Evolutionary conservation across 2,888 invertebrate genomes (phyloP), one percentile per base, ranked within the genome.

Genomic region (Nymphalis polychloros): DNA sequence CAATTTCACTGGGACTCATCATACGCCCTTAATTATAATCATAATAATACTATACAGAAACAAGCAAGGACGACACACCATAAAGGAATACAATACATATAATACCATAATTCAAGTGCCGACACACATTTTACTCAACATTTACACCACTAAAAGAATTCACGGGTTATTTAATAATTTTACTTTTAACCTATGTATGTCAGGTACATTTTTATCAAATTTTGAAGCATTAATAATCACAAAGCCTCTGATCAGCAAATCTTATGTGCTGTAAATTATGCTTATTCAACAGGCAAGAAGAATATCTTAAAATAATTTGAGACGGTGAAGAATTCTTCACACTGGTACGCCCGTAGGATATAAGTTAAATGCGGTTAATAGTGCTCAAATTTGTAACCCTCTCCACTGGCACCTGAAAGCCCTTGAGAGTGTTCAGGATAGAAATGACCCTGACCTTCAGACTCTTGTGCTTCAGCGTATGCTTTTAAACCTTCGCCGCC

Each of bases 1-100:
- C 92, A 92, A 87, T 88, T 90, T 88, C 84, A 87, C 89, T 86
- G 85, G 88, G 85, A 87, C 86, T 84, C 83, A 78, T 78, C 78
- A 78, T 79, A 76, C 79, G 76, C 74, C 81, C 83, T 78, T 81
- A 76, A 79, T 80, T 76, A 82, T 76, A 79, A 78, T 80, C 75
- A 78, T 79, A 77, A 77, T 76, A 81, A 79, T 77, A 77, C 76
- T 78, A 75, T 74, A 77, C 57, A 63, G 55, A 68, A 67, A 68
- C 66, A 64, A 74, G 69, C 68, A 64, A 68, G 66, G 62, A 72
- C 69, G 68, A 75, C 75, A 70, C 72, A 77, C 72, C 69, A 70
- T 67, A 59, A 66, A 72, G 59, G 67, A 71, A 65, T 65, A 74
- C 73, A 70, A 72, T 73, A 63, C 63, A 63, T 60, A 70, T 64